These are phyloP conservation scores for Hiodon tergisus DNA, from an alignment of 2,113 vertebrate species.

Conservation along the genomic window DNA sequence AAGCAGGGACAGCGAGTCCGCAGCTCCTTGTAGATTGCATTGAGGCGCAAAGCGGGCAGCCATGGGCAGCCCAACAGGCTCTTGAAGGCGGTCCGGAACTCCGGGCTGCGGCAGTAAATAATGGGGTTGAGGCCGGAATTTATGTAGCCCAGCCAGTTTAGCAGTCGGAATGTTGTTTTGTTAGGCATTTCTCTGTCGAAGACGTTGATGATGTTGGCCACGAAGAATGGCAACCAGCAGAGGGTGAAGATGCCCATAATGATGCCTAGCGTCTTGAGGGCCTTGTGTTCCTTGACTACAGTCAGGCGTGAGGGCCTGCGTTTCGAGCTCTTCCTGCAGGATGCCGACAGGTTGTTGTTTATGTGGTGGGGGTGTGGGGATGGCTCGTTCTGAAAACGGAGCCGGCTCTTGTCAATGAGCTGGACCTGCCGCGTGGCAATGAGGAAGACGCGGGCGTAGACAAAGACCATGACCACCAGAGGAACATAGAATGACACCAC, in stretches of 20 bases:
- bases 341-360: conserved; percentile 44
- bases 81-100: conserved; percentile 87
- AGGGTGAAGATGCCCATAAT: conserved; percentile 93
- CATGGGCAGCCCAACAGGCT: conserved; percentile 74
- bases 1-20: conserved; percentile 62
- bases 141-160: conserved; percentile 93
- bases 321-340: conserved; percentile 39
- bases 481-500: conserved; percentile 94
- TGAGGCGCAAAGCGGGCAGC: conserved; percentile 55
- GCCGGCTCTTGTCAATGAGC: conserved; percentile 71
- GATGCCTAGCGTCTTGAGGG: conserved; percentile 86
- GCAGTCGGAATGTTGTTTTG: conserved; percentile 64
- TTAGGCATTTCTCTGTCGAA: conserved; percentile 50
- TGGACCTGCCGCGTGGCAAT: conserved; percentile 77
- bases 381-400: conserved; percentile 65
- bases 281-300: conserved; percentile 83
- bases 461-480: conserved; percentile 85
- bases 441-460: conserved; percentile 80
- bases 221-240: conserved; percentile 96
- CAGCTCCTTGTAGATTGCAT: conserved; percentile 57
- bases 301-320: conserved; percentile 70
- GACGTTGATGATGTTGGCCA: conserved; percentile 83
- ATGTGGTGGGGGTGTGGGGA: conserved; percentile 28
- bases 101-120: conserved; percentile 91
- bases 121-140: conserved; percentile 95